Conservation (phyloP, 1,140 invertebrate genomes). For the Scaptodrosophila lebanonensis region DNA sequence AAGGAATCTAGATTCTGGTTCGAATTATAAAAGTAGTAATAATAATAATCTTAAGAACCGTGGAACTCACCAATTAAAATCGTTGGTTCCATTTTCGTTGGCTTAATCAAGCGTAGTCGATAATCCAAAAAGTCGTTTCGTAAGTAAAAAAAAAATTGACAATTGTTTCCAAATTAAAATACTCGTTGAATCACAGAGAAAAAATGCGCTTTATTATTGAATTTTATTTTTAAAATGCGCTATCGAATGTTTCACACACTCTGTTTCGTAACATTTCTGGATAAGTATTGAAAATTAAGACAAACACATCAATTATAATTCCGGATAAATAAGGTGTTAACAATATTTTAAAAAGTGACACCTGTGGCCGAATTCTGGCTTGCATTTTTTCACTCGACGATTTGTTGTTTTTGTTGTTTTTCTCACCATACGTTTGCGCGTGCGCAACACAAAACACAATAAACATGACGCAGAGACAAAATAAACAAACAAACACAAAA, state of each 20-base stretch:
- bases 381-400: slow-evolving; percentile 7
- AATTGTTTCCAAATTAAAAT: slow-evolving; percentile 26
- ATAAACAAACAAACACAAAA: slow-evolving; percentile 32
- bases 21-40: no score
- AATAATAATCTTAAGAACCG: background rate
- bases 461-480: slow-evolving; percentile 12
- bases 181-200: slow-evolving; percentile 46
- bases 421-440: slow-evolving; percentile 41
- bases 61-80: slow-evolving; percentile 68
- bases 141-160: slow-evolving; percentile 15
- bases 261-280: slow-evolving; percentile 36
- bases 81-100: slow-evolving; percentile 61
- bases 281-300: slow-evolving; percentile 46
- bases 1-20: no score
- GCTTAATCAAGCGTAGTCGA: slow-evolving; percentile 13
- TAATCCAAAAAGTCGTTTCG: slow-evolving; percentile 32
- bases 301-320: slow-evolving; percentile 22
- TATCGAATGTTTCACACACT: no score
- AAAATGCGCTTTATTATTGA: slow-evolving; percentile 16
- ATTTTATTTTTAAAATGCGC: slow-evolving; percentile 6
- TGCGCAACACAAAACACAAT: slow-evolving; percentile 18
- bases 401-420: background rate
- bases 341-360: slow-evolving; percentile 37
- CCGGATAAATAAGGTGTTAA: slow-evolving; percentile 11
- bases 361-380: slow-evolving; percentile 31